Conservation (phyloP, 2,888 invertebrate genomes). For the Julus scanicus region DNA sequence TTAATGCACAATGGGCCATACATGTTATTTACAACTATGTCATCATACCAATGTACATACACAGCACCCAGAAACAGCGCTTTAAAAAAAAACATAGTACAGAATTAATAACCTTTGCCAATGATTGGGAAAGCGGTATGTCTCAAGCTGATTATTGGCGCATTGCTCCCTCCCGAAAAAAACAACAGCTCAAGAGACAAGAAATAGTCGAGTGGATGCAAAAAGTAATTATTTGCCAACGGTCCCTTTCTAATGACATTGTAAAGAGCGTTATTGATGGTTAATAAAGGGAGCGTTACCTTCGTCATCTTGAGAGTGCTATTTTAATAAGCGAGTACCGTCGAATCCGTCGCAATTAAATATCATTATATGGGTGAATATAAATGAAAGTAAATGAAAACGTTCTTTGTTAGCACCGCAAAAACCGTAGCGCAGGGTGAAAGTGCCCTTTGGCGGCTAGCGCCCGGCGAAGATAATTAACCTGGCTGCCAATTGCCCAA, state of each 20-base stretch:
- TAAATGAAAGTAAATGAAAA: constrained; percentile 38
- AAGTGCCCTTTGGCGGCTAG: constrained; percentile 37
- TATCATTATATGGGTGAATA: constrained; percentile 39
- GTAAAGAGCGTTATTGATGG: constrained; percentile 29
- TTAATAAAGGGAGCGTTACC: constrained; percentile 13
- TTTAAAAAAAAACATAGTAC: not conserved
- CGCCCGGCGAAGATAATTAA: not conserved
- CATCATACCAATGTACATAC: no score
- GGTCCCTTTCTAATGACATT: constrained; percentile 42
- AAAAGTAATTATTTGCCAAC: constrained; percentile 36
- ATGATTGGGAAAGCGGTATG: not conserved
- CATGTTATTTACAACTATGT: no score
- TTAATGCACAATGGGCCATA: no score
- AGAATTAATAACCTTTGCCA: constrained; percentile 9
- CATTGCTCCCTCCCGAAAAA: constrained; percentile 18
- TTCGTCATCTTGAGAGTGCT: constrained; percentile 3
- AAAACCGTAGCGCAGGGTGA: not conserved
- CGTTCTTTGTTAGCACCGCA: constrained; percentile 11
- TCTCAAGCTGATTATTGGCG: not conserved
- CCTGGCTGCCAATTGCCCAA: not conserved
- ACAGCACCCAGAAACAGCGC: not conserved
- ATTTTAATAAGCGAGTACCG: constrained; percentile 15
- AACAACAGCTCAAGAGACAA: no score
- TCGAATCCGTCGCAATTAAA: constrained; percentile 24
- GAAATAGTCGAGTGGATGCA: constrained; percentile 18